Conservation (phyloP, 2,797 vertebrate genomes). For the Sarcophilus harrisii region DNA sequence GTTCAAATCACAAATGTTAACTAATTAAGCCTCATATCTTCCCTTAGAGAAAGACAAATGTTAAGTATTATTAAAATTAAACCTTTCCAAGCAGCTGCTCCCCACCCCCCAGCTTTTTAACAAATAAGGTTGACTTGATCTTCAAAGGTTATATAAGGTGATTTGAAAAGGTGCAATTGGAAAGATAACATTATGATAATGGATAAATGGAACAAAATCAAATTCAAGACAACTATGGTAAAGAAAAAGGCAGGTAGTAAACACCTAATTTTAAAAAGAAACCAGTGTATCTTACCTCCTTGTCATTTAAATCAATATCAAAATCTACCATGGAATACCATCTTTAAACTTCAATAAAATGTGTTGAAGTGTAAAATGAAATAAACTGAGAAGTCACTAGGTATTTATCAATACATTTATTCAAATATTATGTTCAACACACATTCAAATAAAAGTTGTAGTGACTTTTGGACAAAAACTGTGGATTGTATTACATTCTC, state of each 20-base stretch:
- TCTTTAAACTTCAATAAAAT: neutral
- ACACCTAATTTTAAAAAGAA: neutral
- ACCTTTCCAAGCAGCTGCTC: neutral
- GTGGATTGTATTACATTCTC: neutral
- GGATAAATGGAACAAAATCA: neutral
- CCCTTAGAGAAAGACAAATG: conserved; percentile 14
- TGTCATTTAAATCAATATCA: neutral
- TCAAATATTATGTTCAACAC: neutral
- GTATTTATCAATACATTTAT: neutral
- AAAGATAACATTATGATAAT: neutral
- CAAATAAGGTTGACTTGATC: neutral
- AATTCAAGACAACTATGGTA: neutral
- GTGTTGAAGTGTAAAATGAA: neutral
- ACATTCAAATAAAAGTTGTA: neutral
- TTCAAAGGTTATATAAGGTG: neutral
- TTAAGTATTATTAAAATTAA: conserved; percentile 25
- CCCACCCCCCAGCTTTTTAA: neutral
- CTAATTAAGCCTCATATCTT: conserved; percentile 13
- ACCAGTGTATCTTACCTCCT: neutral
- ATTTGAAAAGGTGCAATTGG: neutral
- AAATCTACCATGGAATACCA: neutral
- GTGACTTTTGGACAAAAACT: neutral
- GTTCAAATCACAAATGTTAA: conserved; percentile 11
- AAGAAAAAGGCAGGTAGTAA: neutral
- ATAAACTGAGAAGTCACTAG: neutral